Percentiles rank a stretch among this genome's conserved stretches.
These are phyloP conservation scores for Theristus sp. DNA, from an alignment of 2,888 invertebrate species.

Conservation along the genomic window DNA sequence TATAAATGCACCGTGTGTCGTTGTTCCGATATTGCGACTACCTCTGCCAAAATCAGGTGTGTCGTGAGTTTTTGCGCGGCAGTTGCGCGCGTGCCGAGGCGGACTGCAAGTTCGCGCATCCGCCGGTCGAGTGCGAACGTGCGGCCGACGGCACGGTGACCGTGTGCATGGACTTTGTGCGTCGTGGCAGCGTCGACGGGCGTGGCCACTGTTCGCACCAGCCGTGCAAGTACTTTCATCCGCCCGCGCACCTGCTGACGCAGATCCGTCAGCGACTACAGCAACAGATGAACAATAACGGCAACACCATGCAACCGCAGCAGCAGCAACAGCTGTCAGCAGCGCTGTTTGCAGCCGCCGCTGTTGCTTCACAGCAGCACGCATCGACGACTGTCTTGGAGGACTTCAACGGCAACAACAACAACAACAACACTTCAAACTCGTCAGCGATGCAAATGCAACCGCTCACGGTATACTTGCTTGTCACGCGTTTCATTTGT, in stretches of 20 bases:
- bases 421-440: too few species aligned
- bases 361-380: too few species aligned
- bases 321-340: too few species aligned
- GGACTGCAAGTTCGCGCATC: constrained; percentile 97
- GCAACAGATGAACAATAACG: not conserved
- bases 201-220: constrained; percentile 60
- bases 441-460: too few species aligned
- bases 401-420: too few species aligned
- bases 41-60: constrained; percentile 35
- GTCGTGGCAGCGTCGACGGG: constrained; percentile 20
- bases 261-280: constrained; percentile 29
- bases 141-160: constrained; percentile 94
- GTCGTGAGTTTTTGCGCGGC: constrained; percentile 96
- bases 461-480: too few species aligned
- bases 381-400: too few species aligned
- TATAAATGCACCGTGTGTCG: too few species aligned
- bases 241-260: constrained; percentile 98
- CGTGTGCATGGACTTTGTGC: constrained; percentile 96
- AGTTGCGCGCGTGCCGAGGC: constrained; percentile 90
- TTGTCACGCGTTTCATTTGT: too few species aligned
- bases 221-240: constrained; percentile 99
- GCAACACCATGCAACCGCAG: constrained; percentile 5
- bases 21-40: too few species aligned
- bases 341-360: too few species aligned
- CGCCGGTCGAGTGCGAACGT: constrained; percentile 53